phyloP scores from a whole-genome alignment of 1,140 invertebrate species.

The Papilio polytes region DNA sequence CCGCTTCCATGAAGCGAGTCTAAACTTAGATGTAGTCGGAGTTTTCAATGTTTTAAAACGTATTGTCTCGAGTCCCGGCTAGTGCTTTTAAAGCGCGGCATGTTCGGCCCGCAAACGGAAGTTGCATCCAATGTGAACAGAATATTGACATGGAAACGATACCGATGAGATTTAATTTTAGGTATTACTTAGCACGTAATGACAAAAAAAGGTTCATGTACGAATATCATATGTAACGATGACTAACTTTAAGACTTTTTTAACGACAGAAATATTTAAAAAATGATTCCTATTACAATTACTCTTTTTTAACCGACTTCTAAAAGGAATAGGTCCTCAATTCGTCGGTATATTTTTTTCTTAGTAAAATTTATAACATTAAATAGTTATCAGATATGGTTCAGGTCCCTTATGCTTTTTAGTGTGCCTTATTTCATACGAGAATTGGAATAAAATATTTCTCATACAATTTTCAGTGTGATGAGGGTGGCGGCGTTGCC shows the following conservation, averaged over 20 bases:
- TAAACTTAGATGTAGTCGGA: constrained; percentile 30
- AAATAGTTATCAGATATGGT: too few species aligned
- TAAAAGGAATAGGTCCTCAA: too few species aligned
- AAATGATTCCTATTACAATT: too few species aligned
- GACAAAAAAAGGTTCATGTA: constrained; percentile 59
- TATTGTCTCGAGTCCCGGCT: constrained; percentile 23
- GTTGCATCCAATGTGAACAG: constrained; percentile 59
- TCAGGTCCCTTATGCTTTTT: too few species aligned
- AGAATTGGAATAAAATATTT: neutral
- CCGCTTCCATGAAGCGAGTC: constrained; percentile 30
- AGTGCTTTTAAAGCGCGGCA: constrained; percentile 31
- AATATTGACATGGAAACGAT: constrained; percentile 58
- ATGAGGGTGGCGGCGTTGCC: constrained; percentile 83
- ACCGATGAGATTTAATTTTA: constrained; percentile 50
- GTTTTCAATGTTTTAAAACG: constrained; percentile 41
- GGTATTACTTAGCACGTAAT: constrained; percentile 46
- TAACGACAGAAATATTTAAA: neutral
- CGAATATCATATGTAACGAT: constrained; percentile 28
- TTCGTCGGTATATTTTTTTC: too few species aligned
- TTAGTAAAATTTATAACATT: too few species aligned
- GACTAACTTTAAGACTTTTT: neutral
- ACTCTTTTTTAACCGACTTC: too few species aligned
- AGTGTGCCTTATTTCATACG: too few species aligned
- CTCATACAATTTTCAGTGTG: constrained; percentile 59
- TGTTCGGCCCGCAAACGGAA: constrained; percentile 61